Percentiles rank a stretch among this genome's conserved stretches.
Conservation (phyloP, 2,888 invertebrate genomes). For the Nomada flava region DNA sequence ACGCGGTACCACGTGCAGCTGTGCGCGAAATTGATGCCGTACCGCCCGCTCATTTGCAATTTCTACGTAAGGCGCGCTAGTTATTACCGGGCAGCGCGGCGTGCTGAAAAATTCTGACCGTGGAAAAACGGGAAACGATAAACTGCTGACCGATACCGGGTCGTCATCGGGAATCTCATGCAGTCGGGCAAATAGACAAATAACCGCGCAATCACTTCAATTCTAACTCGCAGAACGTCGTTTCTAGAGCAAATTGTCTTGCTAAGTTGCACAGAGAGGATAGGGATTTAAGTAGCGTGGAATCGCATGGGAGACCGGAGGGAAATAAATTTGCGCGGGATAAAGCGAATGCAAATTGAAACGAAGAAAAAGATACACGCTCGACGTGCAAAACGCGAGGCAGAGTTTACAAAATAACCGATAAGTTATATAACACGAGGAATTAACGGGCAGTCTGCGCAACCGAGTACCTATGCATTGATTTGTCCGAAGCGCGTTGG, state of each 20-base stretch:
- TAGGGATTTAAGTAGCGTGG: background rate
- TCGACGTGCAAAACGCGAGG: background rate
- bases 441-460: background rate
- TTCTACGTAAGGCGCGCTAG: slow-evolving; percentile 51
- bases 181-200: slow-evolving; percentile 15
- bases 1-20: slow-evolving; percentile 49
- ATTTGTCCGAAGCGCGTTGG: background rate
- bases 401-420: background rate
- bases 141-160: slow-evolving; percentile 7
- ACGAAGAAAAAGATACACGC: background rate
- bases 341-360: background rate
- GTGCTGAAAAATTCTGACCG: slow-evolving; percentile 19
- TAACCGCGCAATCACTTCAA: background rate
- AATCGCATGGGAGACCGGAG: background rate
- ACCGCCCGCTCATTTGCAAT: slow-evolving; percentile 49
- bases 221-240: background rate
- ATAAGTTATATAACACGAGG: background rate
- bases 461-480: background rate
- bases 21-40: slow-evolving; percentile 61
- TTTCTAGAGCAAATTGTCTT: too few relatives aligned
- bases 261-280: too few relatives aligned
- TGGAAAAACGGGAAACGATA: slow-evolving; percentile 25
- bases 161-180: background rate
- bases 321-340: background rate
- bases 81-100: slow-evolving; percentile 54